A percentile compares a stretch with the other conserved stretches of the same genome.
Conservation (phyloP, 53 echinoderm and acorn worm genomes). For the Zoroaster sp. region DNA sequence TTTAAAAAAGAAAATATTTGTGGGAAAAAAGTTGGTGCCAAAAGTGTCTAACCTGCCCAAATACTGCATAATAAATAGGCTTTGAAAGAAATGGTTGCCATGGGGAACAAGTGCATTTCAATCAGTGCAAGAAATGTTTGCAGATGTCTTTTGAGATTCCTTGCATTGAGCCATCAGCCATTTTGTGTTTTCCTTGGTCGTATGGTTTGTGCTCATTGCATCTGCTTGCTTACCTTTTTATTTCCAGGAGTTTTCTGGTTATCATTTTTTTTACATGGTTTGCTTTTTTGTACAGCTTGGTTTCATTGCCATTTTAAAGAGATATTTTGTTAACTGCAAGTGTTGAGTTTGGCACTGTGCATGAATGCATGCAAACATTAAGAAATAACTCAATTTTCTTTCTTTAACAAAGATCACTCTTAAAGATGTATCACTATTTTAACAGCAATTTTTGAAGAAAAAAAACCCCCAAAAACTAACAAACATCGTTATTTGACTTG, state of each 20-base stretch:
- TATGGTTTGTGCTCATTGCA: conserved; percentile 1
- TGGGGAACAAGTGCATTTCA: neutral
- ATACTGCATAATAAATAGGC: no score
- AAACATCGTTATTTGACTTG: no score
- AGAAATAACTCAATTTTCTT: neutral
- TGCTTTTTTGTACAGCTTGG: neutral
- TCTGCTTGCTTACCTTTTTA: neutral
- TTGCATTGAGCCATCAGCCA: neutral
- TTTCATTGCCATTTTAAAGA: neutral
- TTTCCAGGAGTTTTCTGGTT: no score
- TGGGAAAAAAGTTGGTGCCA: no score
- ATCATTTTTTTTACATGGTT: neutral
- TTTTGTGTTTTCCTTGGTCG: neutral
- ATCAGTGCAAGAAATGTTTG: conserved; percentile 19
- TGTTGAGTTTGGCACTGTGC: neutral
- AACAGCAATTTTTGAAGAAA: no score
- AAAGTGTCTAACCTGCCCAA: no score
- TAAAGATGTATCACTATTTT: neutral
- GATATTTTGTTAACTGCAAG: neutral
- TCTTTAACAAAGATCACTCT: neutral
- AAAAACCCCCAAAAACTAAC: no score
- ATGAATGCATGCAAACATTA: neutral
- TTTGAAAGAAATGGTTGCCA: conserved; percentile 3
- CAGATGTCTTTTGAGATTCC: no score
- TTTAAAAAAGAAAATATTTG: no score